These are phyloP conservation scores for Eubasilissa regina DNA, from an alignment of 1,140 invertebrate genomes.

Conservation along the genomic window DNA sequence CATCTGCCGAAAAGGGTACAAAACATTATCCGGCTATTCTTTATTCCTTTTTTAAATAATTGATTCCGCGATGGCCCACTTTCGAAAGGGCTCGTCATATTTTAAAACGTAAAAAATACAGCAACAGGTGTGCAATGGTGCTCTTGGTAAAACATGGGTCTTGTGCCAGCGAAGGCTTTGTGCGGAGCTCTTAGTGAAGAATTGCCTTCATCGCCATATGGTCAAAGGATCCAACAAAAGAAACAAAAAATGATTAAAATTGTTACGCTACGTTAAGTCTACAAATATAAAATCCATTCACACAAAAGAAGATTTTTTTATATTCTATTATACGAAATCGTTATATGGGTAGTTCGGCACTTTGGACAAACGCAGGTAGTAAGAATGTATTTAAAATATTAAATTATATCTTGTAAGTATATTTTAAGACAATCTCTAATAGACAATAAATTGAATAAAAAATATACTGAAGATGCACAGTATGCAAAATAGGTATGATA, in stretches of 20 bases:
- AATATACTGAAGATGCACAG: no score
- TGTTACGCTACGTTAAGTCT: slow-evolving; percentile 10
- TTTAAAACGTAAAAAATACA: slow-evolving; percentile 45
- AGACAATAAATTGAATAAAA: no score
- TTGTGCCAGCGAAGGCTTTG: slow-evolving; percentile 44
- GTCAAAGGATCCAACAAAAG: slow-evolving; percentile 15
- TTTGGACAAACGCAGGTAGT: slow-evolving; percentile 9
- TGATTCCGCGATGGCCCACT: slow-evolving; percentile 41
- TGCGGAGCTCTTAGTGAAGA: not conserved
- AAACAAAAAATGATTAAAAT: slow-evolving; percentile 36
- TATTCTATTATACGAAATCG: slow-evolving; percentile 1
- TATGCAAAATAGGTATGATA: no score
- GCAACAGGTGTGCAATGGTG: slow-evolving; percentile 55
- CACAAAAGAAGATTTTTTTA: slow-evolving; percentile 18
- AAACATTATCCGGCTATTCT: not conserved
- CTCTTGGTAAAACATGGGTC: slow-evolving; percentile 45
- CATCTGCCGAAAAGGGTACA: slow-evolving; percentile 18
- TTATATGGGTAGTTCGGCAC: not conserved
- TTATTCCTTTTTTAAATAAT: slow-evolving; percentile 44
- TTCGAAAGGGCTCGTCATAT: slow-evolving; percentile 28
- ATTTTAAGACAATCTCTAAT: no score
- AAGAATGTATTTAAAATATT: not conserved
- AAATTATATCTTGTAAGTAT: not conserved
- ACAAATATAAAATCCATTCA: not conserved
- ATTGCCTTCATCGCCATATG: slow-evolving; percentile 39